Evolutionary conservation across 2,888 invertebrate species (phyloP), one percentile per base, ranked within the genome.

Genomic region (Chironomus tentans): DNA sequence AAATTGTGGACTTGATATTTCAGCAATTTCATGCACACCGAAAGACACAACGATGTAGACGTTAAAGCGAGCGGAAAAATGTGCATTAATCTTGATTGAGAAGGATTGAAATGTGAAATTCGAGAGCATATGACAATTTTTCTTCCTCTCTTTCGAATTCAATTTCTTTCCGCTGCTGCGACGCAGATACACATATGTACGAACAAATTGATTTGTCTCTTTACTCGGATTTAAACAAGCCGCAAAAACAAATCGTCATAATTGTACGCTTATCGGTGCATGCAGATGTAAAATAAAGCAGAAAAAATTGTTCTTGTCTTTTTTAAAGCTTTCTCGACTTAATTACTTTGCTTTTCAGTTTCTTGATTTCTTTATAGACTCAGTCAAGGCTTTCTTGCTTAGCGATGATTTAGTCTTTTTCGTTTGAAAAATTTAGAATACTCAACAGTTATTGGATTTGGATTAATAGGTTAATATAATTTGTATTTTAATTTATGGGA

Each of bases 1-100:
- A 21, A 65, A 65, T 65, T 65, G 65, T 65, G 65, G 65, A 65
- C 56, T 56, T 56, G 56, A 56, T 56, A 56, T 56, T 18, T 56
- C 56, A 15, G 56, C 18, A 15, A 18, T 18, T 38, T 38, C 38
- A 38, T 38, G 1, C 38, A 38, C 38, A 38, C 38, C 38, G 10
- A 56, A 15, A n/a, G 12, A 15, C 18, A 56, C 56, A 56, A 18
- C 56, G 56, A 56, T n/a, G 18, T 15, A 56, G 56, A 56, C 18
- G 56, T 18, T 56, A 56, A 56, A 56, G 56, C 56, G 56, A 56
- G 56, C 56, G 56, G 56, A 56, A 56, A 56, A 56, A 56, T 56
- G n/a, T 56, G 56, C 56, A 56, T 56, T 18, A n/a, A 56, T 15
- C 38, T n/a, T 56, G 56, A 56, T n/a, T 15, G 56, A 56, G 56